Percentiles rank a stretch among this genome's conserved stretches.
phyloP scores from a whole-genome alignment of 53 echinoderm and acorn worm genomes.

The Crossaster papposus region DNA sequence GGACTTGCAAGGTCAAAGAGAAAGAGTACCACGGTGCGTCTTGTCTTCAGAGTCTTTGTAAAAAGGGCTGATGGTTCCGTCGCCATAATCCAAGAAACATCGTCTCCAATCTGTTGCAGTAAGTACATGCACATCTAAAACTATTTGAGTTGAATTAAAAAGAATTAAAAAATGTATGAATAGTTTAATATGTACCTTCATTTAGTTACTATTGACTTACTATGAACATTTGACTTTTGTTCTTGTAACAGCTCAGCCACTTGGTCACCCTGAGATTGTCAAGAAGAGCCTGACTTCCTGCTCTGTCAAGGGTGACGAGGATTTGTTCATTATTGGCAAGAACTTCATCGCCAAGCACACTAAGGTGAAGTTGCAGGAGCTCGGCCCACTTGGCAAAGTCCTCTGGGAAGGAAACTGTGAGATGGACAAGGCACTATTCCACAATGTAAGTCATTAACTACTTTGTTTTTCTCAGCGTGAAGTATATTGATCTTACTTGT shows the following conservation, averaged over 20 bases:
- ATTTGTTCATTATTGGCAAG: constrained; percentile 97
- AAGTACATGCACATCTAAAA: constrained; percentile 57
- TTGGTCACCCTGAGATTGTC: constrained; percentile 93
- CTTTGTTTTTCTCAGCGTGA: neutral
- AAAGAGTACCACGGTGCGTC: constrained; percentile 91
- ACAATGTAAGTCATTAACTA: constrained; percentile 77
- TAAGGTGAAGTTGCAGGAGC: constrained; percentile 84
- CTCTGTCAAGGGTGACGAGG: constrained; percentile 87
- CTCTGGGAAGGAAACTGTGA: constrained; percentile 89
- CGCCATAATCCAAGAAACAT: constrained; percentile 69
- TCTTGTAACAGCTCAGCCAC: constrained; percentile 81
- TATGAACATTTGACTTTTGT: too few species aligned
- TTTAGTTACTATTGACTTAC: too few species aligned
- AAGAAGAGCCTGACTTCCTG: constrained; percentile 85
- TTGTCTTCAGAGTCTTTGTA: constrained; percentile 81
- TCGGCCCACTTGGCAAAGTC: constrained; percentile 73
- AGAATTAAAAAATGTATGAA: neutral
- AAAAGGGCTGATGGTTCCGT: constrained; percentile 68
- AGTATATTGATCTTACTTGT: neutral
- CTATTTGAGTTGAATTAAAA: neutral
- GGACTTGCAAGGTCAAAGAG: constrained; percentile 89
- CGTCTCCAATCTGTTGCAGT: constrained; percentile 93
- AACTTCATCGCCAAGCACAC: constrained; percentile 93
- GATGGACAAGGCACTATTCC: constrained; percentile 89
- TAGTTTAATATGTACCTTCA: neutral